Base-by-base conservation (phyloP, 1,140 invertebrate species). In the Trachymyrmex septentrionalis region DNA sequence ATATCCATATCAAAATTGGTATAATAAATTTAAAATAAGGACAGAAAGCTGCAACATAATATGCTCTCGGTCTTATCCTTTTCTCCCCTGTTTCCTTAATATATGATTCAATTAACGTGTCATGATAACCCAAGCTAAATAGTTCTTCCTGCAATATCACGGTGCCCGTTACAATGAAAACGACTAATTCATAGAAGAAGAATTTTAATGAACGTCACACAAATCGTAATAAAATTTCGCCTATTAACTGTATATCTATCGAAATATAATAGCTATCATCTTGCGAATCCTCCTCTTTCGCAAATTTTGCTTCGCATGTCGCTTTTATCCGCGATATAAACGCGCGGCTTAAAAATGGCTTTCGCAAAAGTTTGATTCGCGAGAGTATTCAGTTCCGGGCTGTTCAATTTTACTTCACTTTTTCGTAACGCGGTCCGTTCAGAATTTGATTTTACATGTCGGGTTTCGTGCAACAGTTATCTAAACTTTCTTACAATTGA, bases 101-200 rank as follows among this genome's bases (percentile, higher is more conserved):
- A 34, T 66, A 34, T 19, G 24, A 78, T 78, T 66, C 19, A 48
- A 66, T 78, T 30, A 78, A 78, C 38, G 57, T 38, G 6, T 48
- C 34, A 24, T 27, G 38, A 0, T 3, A 64, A 50, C 48, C 3
- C 38, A 48, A 48, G 9, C n/a, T 19, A 48, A 30, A 30, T 2
- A 16, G 16, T 12, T 10, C 3, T 48, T 27, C 19, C 0, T 19
- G 71, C 7, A 57, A 21, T 3, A 73, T 57, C n/a, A 3, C 19
- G 10, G 0, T 72, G n/a, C 10, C 44, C 16, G 73, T 63, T 21
- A 24, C 21, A 48, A 63, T 12, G 1, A 61, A 44, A 48, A 50
- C 4, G 57, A 3, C 0, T 9, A 6, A 59, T 19, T n/a, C 10
- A 5, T 19, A 34, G 14, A 64, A 34, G 7, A 12, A 5, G 44